A percentile compares a stretch with the other conserved stretches of the same genome.
phyloP scores from a whole-genome alignment of 1,140 invertebrate genomes.

The Drosophila gunungcola region DNA sequence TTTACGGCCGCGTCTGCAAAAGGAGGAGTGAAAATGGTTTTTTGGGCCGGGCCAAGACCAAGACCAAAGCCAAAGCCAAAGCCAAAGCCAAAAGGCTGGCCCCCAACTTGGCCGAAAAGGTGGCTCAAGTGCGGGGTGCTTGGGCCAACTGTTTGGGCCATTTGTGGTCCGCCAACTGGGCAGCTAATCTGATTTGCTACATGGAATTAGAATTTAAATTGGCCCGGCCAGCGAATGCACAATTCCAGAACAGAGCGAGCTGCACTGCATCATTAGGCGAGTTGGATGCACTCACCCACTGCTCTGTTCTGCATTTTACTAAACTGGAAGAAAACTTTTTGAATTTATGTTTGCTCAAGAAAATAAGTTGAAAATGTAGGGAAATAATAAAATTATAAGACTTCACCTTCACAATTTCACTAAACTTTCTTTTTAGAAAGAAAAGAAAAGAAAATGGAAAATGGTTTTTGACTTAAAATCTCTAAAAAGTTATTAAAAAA shows the following conservation, averaged over 20 bases:
- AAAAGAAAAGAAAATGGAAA: too few species aligned
- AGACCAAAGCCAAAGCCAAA: too few species aligned
- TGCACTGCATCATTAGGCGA: conserved; percentile 70
- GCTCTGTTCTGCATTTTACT: conserved; percentile 3
- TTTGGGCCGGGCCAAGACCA: conserved; percentile 17
- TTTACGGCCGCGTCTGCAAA: conserved; percentile 21
- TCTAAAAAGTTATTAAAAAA: too few species aligned
- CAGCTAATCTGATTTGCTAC: conserved; percentile 78
- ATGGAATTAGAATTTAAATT: conserved; percentile 81
- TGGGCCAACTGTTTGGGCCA: conserved; percentile 64
- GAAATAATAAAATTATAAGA: too few species aligned
- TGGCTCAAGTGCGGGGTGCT: conserved; percentile 16
- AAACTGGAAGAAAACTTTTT: not conserved
- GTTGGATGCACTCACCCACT: conserved; percentile 51
- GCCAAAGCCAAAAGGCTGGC: conserved; percentile 10
- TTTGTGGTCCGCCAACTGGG: conserved; percentile 39
- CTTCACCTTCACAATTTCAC: too few species aligned
- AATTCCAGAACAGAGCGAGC: conserved; percentile 47
- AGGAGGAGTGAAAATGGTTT: conserved; percentile 24
- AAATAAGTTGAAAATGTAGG: not conserved
- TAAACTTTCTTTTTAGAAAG: too few species aligned
- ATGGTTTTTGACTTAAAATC: too few species aligned
- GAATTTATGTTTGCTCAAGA: too few species aligned
- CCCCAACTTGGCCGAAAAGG: conserved; percentile 5
- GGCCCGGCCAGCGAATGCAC: conserved; percentile 50